These are phyloP conservation scores for Cephus pygmeus DNA, from an alignment of 2,888 invertebrate species.

Conservation along the genomic window DNA sequence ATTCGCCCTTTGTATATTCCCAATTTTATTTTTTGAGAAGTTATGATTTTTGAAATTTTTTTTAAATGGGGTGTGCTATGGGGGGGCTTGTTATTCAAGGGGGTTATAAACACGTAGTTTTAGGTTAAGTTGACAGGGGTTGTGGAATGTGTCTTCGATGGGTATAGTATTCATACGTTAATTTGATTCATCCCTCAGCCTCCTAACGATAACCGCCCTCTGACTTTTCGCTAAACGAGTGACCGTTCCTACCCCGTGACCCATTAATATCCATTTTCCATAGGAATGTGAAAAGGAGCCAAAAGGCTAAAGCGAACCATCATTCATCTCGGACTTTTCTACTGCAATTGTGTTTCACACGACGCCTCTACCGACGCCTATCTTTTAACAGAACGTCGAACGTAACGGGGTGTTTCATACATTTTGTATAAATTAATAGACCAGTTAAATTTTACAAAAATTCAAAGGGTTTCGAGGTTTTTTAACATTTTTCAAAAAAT, in stretches of 20 bases:
- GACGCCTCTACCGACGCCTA: constrained; percentile 8
- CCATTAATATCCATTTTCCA: constrained; percentile 62
- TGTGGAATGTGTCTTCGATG: background rate
- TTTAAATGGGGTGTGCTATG: background rate
- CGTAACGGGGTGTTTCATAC: too few species aligned
- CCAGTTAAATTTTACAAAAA: fast-evolving
- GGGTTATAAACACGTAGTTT: too few species aligned
- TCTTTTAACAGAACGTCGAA: too few species aligned
- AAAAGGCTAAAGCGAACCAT: constrained; percentile 47
- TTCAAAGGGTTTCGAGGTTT: too few species aligned
- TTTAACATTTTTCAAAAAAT: too few species aligned
- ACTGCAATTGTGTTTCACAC: constrained; percentile 53
- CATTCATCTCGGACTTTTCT: constrained; percentile 54
- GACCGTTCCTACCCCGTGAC: constrained; percentile 37
- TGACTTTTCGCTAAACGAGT: constrained; percentile 20
- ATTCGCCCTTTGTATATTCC: too few species aligned
- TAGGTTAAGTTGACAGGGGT: too few species aligned
- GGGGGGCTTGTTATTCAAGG: background rate
- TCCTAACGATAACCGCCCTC: constrained; percentile 22
- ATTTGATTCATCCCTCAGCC: constrained; percentile 19
- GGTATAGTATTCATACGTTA: constrained; percentile 27
- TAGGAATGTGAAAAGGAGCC: constrained; percentile 47
- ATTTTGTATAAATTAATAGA: too few species aligned
- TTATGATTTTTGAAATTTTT: background rate
- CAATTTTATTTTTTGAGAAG: constrained; percentile 18